Evolutionary conservation across 2,888 invertebrate genomes (phyloP).

Genomic region (Phalera bucephala): DNA sequence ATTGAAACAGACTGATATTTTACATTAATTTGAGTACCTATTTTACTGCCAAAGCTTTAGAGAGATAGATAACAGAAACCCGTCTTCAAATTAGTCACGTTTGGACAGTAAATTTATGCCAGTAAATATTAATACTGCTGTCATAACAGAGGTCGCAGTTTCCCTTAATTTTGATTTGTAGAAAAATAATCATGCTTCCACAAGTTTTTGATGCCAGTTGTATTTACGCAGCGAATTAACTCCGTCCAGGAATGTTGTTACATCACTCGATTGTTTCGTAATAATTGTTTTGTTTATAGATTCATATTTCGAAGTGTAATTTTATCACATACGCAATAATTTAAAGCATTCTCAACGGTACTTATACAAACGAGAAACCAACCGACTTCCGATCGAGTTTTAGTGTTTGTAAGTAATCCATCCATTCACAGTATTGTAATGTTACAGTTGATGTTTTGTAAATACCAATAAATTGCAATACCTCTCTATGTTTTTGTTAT

Average conservation of each 20-base stretch:
- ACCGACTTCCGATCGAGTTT: slow-evolving; percentile 31
- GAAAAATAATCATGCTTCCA: background rate
- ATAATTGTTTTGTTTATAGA: slow-evolving; percentile 13
- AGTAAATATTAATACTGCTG: background rate
- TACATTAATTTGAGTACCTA: slow-evolving; percentile 57
- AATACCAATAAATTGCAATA: slow-evolving; percentile 57
- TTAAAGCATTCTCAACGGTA: slow-evolving; percentile 8
- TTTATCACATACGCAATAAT: slow-evolving; percentile 3
- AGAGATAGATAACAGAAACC: slow-evolving; percentile 39
- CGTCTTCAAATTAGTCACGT: slow-evolving; percentile 4
- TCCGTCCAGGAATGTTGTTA: slow-evolving; percentile 62
- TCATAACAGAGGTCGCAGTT: background rate
- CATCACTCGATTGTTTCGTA: slow-evolving; percentile 25
- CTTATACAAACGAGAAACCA: slow-evolving; percentile 30
- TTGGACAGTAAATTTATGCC: background rate
- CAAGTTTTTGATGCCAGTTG: slow-evolving; percentile 1
- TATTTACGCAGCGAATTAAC: slow-evolving; percentile 55
- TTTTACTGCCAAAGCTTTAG: slow-evolving; percentile 75
- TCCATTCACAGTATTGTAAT: slow-evolving; percentile 52
- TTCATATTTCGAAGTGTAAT: slow-evolving; percentile 5
- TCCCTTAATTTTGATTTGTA: background rate
- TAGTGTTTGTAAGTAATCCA: slow-evolving; percentile 28
- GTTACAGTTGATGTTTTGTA: slow-evolving; percentile 53
- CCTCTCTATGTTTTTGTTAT: slow-evolving; percentile 44
- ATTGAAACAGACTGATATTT: slow-evolving; percentile 58